Base-by-base conservation (phyloP, 2,888 invertebrate species). In the Melieria omissa region DNA sequence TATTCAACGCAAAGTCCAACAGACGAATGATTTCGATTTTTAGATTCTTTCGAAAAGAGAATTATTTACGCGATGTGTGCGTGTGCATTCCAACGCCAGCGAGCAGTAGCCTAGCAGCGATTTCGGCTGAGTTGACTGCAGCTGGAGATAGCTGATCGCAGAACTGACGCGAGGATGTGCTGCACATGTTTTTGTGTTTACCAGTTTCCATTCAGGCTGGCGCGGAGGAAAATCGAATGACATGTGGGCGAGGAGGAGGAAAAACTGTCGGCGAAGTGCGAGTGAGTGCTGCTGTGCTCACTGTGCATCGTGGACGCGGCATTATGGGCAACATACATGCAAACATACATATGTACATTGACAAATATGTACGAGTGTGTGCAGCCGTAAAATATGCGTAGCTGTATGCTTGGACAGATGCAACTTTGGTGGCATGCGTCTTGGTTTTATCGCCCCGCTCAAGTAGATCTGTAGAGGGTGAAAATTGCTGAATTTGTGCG, bases 1-100 rank as follows among this genome's bases (percentile, higher is more conserved):
- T 70, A 47, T 58, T 44, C 65, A 70, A 58, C 70, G 44, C 64
- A 52, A 65, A 49, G 64, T 60, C 64, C 47, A 47, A 58, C 65
- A 65, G 65, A 14, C 70, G 70, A 70, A 70, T 70, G 70, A 58
- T n/a, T 70, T 58, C 14, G 57, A 47, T 47, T 10, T 65, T 49
- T 45, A 54, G 16, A 10, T 10, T 4, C 9, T 16, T 14, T 57
- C 29, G n/a, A 14, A 10, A 57, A 57, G 57, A 57, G 57, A 57
- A 57, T 29, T 57, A 5, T 57, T 57, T 52, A 12, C n/a, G 14
- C 12, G 52, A 52, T 52, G 29, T 29, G 29, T 29, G 29, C 29
- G 29, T 29, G 29, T 29, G 29, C 29, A 2, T 29, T 29, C 29
- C 29, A 29, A 2, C 29, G 29, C 29, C 29, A 29, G 29, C 29